Evolutionary conservation across 1,140 invertebrate genomes (phyloP).

Genomic region (Leptinotarsa texana): DNA sequence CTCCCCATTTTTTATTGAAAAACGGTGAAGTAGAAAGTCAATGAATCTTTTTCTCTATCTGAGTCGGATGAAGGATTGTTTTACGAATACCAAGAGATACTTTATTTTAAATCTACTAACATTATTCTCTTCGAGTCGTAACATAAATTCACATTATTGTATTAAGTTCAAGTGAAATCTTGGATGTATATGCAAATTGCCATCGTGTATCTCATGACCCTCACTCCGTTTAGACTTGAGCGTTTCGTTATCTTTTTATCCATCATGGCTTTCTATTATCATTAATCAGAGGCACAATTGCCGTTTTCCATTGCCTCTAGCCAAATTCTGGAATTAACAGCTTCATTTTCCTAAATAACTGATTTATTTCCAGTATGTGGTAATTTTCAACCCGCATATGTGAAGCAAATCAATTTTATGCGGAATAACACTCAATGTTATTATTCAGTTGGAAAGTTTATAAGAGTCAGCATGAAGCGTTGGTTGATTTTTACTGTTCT

Average conservation of each 20-base stretch:
- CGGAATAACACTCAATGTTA: no score
- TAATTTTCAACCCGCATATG: background rate
- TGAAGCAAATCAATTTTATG: background rate
- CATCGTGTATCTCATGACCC: background rate
- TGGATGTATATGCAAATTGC: conserved; percentile 13
- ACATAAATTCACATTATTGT: conserved; percentile 17
- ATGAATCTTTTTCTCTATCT: no score
- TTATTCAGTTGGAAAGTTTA: no score
- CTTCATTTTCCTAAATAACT: background rate
- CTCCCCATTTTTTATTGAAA: no score
- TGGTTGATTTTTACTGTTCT: no score
- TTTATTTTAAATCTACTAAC: background rate
- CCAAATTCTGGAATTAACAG: background rate
- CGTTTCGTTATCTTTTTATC: conserved; percentile 11
- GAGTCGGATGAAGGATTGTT: no score
- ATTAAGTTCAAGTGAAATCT: conserved; percentile 13
- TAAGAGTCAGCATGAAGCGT: no score
- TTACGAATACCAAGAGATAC: no score
- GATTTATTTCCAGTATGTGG: background rate
- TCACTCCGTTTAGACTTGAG: background rate
- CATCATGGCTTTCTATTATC: conserved; percentile 9
- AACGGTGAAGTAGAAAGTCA: no score
- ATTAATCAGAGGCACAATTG: background rate
- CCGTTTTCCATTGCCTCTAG: background rate
- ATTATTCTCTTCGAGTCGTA: conserved; percentile 2